A percentile compares a stretch with the other conserved stretches of the same genome.
phyloP scores from a whole-genome alignment of 2,113 vertebrate genomes.

The Pipa parva region DNA sequence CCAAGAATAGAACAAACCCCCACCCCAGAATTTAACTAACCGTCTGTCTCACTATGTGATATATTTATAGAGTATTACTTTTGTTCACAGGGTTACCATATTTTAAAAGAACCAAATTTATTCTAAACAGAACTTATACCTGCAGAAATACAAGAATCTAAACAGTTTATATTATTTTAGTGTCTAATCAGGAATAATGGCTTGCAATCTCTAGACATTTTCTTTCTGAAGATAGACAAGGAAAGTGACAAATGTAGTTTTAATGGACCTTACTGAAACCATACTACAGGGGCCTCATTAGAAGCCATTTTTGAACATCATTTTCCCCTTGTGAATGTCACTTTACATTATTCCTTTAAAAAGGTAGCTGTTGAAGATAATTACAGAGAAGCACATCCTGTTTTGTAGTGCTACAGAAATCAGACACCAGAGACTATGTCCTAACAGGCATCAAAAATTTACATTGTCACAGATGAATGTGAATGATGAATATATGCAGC shows the following conservation, averaged over 20 bases:
- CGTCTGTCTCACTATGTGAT: background rate
- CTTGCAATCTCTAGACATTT: constrained; percentile 48
- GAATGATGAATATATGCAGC: constrained; percentile 37
- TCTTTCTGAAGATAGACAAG: constrained; percentile 49
- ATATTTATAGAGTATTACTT: background rate
- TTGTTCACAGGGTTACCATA: background rate
- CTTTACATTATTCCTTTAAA: constrained; percentile 54
- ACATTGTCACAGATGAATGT: constrained; percentile 53
- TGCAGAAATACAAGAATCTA: constrained; percentile 14
- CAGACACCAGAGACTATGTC: constrained; percentile 54
- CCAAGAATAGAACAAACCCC: too few relatives aligned
- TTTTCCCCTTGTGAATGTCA: constrained; percentile 57
- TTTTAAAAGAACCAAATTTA: constrained; percentile 3
- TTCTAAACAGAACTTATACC: constrained; percentile 10
- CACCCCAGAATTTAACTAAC: too few relatives aligned
- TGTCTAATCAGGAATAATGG: constrained; percentile 52
- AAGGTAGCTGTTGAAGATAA: constrained; percentile 60
- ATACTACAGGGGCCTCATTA: constrained; percentile 61
- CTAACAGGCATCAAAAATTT: constrained; percentile 62
- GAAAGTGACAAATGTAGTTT: constrained; percentile 56
- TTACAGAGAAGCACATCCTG: constrained; percentile 52
- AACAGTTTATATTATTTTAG: constrained; percentile 44
- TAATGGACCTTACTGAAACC: constrained; percentile 54
- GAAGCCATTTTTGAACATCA: constrained; percentile 56
- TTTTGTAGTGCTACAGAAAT: constrained; percentile 54